Percentiles rank a stretch among this genome's conserved stretches.
phyloP scores from a whole-genome alignment of 2,113 vertebrate species.

The Pterocles burchelli region DNA sequence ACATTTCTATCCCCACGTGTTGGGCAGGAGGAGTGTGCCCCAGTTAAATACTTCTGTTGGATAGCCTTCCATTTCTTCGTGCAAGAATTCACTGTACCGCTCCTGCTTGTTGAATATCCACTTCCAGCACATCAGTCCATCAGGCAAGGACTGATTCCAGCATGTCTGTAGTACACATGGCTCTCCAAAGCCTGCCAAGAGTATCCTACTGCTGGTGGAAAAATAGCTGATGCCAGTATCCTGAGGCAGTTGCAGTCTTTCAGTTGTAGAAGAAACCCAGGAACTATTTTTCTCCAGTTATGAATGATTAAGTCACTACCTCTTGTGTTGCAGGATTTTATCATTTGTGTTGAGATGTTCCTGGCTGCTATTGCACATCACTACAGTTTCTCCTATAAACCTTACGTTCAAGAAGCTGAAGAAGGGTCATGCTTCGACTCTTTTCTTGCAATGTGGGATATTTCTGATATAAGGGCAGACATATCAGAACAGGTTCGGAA shows the following conservation, averaged over 20 bases:
- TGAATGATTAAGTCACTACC: not conserved
- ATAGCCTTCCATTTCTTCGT: not conserved
- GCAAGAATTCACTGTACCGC: not conserved
- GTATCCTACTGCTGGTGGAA: not conserved
- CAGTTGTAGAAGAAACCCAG: not conserved
- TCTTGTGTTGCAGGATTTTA: slow-evolving; percentile 85
- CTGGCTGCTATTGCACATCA: slow-evolving; percentile 96
- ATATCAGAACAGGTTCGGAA: slow-evolving; percentile 97
- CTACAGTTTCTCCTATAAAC: slow-evolving; percentile 96
- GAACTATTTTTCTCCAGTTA: not conserved
- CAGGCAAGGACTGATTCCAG: not conserved
- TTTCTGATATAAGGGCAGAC: slow-evolving; percentile 94
- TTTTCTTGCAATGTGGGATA: slow-evolving; percentile 98
- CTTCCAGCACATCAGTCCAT: not conserved
- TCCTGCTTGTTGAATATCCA: not conserved
- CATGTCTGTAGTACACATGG: accelerated
- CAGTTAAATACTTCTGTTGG: not conserved
- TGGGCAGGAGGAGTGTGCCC: not conserved
- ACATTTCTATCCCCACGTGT: not conserved
- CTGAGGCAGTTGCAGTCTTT: not conserved
- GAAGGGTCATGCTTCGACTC: slow-evolving; percentile 97
- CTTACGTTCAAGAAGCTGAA: slow-evolving; percentile 94
- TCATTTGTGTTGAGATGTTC: slow-evolving; percentile 98
- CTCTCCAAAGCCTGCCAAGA: not conserved
- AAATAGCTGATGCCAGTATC: not conserved